Evolutionary conservation across 2,797 vertebrate genomes (phyloP), one percentile per base, ranked within the genome.

Genomic region (Coendou prehensilis): DNA sequence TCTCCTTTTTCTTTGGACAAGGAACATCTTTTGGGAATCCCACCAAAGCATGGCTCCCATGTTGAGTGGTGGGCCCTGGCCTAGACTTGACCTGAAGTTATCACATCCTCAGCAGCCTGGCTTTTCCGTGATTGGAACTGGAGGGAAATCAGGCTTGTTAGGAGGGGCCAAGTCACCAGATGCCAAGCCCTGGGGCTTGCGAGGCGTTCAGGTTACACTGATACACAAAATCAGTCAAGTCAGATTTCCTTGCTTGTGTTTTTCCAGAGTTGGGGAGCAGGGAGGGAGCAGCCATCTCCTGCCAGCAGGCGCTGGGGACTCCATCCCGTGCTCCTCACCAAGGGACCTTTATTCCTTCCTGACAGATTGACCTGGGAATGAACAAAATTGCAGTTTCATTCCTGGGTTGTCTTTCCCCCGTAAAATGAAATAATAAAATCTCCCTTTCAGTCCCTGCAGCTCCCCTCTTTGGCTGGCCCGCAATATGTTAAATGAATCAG

Each of bases 171-270:
- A 81, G 83, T 93, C 83, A 87, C 33, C 79, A 71, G 81, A 94
- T 28, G 91, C 73, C 9, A 63, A 91, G 81, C 81, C 89, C 89
- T 30, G 6, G 63, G 63, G 71, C 64, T 81, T 69, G 56, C 23
- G 75, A 59, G 93, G 37, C 80, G 63, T 92, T 97, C 92, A 75
- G 26, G 73, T 98, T 96, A 96, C 94, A 86, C 52, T 61, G 94
- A 90, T 93, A 82, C 1, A 96, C 78, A 94, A 93, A 97, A 96
- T 52, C 56, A 96, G 78, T 76, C 89, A 94, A 73, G 91, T 94
- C 93, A 85, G 81, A 85, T 94, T 94, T 94, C 84, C 82, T 88
- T 73, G 80, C 81, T 91, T 67, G 30, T 93, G 91, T 89, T 95
- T 96, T 93, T 89, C 96, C 94, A 93, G 54, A 57, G 79, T 28